Conservation (phyloP, 2,113 vertebrate genomes). For the Peromyscus californicus region DNA sequence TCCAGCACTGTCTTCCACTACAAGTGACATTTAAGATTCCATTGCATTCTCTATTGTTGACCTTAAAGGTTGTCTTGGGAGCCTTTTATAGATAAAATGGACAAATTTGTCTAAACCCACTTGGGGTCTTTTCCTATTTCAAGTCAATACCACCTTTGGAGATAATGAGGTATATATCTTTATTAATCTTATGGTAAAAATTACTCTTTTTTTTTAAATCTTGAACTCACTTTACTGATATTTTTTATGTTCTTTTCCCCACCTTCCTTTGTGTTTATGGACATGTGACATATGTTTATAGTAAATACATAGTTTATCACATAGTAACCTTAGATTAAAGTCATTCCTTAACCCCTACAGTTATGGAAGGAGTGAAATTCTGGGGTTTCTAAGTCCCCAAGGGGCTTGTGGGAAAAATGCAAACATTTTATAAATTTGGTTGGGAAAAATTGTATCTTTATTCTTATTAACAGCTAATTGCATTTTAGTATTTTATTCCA, state of each 20-base stretch:
- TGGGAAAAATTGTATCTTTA: not conserved
- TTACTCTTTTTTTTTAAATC: not conserved
- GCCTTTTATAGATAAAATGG: constrained; percentile 3
- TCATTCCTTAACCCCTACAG: constrained; percentile 1
- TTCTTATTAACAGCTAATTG: not conserved
- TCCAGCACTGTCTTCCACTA: constrained; percentile 17
- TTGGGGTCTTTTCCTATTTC: constrained; percentile 43
- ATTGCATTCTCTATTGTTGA: not conserved
- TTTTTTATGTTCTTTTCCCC: not conserved
- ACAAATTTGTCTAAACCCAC: not conserved
- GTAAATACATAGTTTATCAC: not conserved
- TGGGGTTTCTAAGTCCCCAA: not conserved
- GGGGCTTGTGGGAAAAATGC: not conserved
- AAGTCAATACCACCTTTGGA: not conserved
- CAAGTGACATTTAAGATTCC: not conserved
- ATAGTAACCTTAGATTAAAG: not conserved
- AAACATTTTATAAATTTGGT: not conserved
- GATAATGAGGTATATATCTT: constrained; percentile 15
- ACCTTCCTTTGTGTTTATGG: not conserved
- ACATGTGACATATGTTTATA: not conserved
- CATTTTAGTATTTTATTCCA: constrained; percentile 35
- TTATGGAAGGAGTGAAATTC: not conserved
- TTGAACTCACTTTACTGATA: not conserved
- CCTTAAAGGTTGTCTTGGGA: not conserved
- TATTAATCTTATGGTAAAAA: constrained; percentile 26